Percentiles rank a stretch among this genome's conserved stretches.
These are phyloP conservation scores for Anaspis maculata DNA, from an alignment of 2,888 invertebrate species.

Conservation along the genomic window DNA sequence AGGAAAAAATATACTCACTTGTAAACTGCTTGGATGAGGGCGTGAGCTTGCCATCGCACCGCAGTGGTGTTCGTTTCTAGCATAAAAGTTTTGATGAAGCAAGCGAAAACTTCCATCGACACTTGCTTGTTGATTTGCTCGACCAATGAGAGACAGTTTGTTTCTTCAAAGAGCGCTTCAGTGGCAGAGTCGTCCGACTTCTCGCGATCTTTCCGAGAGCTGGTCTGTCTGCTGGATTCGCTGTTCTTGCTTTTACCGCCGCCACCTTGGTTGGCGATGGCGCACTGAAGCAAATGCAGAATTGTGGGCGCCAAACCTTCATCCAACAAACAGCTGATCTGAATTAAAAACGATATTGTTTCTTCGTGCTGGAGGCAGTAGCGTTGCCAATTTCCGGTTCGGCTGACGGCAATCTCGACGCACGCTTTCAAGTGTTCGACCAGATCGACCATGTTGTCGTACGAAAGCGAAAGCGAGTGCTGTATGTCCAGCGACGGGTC, in stretches of 20 bases:
- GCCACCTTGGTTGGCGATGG: conserved; percentile 54
- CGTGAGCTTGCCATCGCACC: conserved; percentile 94
- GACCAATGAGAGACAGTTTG: conserved; percentile 58
- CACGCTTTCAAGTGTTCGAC: conserved; percentile 94
- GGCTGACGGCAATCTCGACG: conserved; percentile 81
- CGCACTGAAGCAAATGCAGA: conserved; percentile 81
- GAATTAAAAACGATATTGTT: conserved; percentile 73
- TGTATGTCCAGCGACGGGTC: conserved; percentile 40
- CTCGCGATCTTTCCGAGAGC: conserved; percentile 51
- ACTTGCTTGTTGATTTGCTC: conserved; percentile 63
- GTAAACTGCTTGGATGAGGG: conserved; percentile 73
- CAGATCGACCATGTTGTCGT: conserved; percentile 86
- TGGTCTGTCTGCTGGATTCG: conserved; percentile 7
- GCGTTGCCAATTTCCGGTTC: conserved; percentile 93
- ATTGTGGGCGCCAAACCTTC: conserved; percentile 88
- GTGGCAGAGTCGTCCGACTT: conserved; percentile 59
- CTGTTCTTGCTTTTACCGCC: not conserved
- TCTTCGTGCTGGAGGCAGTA: conserved; percentile 69
- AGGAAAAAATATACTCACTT: too few relatives aligned
- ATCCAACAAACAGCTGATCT: conserved; percentile 77
- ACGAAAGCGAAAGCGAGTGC: conserved; percentile 56
- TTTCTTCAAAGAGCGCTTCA: conserved; percentile 58
- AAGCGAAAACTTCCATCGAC: conserved; percentile 53
- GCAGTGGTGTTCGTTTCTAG: conserved; percentile 88
- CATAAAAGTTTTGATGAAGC: conserved; percentile 83